A percentile compares a stretch with the other conserved stretches of the same genome.
Evolutionary conservation across 2,113 vertebrate genomes (phyloP).

Genomic region (Sylvietta virens): DNA sequence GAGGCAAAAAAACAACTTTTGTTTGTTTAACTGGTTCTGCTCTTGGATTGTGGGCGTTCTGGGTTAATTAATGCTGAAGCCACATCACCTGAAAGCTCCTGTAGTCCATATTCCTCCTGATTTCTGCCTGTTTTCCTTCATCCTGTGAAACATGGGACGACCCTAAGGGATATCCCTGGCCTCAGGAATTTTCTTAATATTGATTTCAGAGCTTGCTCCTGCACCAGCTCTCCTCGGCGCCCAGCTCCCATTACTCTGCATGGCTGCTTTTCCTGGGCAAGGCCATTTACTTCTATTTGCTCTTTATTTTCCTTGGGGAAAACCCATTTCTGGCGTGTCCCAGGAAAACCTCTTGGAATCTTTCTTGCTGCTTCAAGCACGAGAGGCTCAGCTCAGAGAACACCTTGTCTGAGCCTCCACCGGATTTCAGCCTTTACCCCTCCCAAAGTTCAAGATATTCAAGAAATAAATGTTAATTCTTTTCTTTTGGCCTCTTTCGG

Average conservation of each 20-base stretch:
- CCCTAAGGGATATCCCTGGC: background rate
- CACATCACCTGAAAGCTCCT: background rate
- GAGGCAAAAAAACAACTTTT: background rate
- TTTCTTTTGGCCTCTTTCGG: fast-evolving
- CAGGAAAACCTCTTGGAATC: background rate
- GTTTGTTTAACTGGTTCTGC: background rate
- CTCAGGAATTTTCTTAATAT: background rate
- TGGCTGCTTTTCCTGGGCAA: background rate
- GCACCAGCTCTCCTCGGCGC: background rate
- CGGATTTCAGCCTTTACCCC: background rate
- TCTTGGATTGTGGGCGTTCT: fast-evolving
- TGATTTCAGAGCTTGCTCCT: background rate
- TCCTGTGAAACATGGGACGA: fast-evolving
- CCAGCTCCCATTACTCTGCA: background rate
- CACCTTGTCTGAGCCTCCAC: background rate
- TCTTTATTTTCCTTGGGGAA: background rate
- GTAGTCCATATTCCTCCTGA: background rate
- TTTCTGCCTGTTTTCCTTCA: background rate
- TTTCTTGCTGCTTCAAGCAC: background rate
- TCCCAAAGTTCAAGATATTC: background rate
- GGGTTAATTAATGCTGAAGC: background rate
- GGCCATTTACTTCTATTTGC: background rate
- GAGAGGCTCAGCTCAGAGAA: background rate
- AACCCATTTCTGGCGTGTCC: background rate
- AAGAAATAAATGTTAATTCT: background rate